These are phyloP conservation scores for Microcebus ravelobensis DNA, from an alignment of 2,113 vertebrate genomes.

Conservation along the genomic window DNA sequence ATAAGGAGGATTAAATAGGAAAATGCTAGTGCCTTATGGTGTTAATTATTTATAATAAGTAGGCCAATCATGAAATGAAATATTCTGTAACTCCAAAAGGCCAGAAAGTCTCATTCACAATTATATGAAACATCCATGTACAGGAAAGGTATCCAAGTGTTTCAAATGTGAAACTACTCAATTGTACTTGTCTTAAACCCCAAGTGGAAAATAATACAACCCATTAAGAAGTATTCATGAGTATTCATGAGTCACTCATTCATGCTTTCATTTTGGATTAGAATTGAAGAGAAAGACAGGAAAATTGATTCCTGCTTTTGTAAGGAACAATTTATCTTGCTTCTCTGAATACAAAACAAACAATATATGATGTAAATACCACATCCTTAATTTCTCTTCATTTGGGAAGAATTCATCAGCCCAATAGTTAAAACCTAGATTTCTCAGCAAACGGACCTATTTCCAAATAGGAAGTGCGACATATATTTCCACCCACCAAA, in stretches of 20 bases:
- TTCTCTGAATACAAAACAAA: constrained; percentile 40
- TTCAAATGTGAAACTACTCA: neutral
- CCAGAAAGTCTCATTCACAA: neutral
- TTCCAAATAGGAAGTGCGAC: neutral
- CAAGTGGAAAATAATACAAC: neutral
- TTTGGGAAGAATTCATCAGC: neutral
- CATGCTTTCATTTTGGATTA: neutral
- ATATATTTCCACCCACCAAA: neutral
- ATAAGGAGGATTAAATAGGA: neutral
- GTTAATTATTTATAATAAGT: neutral
- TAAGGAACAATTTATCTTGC: neutral
- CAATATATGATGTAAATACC: neutral
- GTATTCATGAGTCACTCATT: neutral
- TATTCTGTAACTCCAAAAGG: neutral
- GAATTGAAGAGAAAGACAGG: constrained; percentile 37
- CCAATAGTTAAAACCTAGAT: neutral
- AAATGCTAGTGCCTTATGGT: neutral
- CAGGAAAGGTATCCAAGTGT: neutral
- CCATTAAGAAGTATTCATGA: neutral
- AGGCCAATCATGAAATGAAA: neutral
- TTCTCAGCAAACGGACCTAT: neutral
- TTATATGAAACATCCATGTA: neutral
- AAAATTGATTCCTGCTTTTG: constrained; percentile 24
- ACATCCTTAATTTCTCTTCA: constrained; percentile 30
- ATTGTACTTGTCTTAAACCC: neutral